Evolutionary conservation across 2,888 invertebrate species (phyloP), one percentile per base, ranked within the genome.

Genomic region (Lepeophtheirus nordmannii): DNA sequence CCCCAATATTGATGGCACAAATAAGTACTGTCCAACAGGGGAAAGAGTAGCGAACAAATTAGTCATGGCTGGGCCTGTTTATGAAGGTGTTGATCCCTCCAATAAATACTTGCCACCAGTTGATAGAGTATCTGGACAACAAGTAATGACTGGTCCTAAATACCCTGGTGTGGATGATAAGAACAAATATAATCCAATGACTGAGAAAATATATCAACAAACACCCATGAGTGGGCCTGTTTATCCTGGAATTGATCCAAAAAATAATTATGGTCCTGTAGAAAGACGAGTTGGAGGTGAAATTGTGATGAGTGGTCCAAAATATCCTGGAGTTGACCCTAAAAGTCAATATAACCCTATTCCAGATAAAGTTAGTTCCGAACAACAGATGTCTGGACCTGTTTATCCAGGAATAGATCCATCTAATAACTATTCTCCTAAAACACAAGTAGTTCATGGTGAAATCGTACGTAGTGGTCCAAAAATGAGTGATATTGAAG

Each of bases 291-390:
- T 64, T 23, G 17, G 8, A 12, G 64, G 64, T n/a, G 64, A 64
- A 22, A 56, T 64, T 23, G 64, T 64, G 20, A 64, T 64, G 64
- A 30, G 41, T 56, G 64, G 64, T 30, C 64, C 64, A 10, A 64
- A 64, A 46, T 41, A 41, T 11, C 53, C 20, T 14, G 57, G 57
- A 3, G 64, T 64, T 1, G 57, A 46, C n/a, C 41, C 22, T 1
- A 64, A 64, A 46, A 64, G 41, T 56, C 64, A 64, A 37, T 64
- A 57, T 22, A 30, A 17, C 3, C 64, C 64, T 3, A 10, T 17
- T 10, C 23, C 57, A 10, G 14, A n/a, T 7, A 61, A 61, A 37
- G n/a, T 17, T 5, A n/a, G 1, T 11, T 23, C 41, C 10, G 64
- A 56, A 12, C 53, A 23, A 22, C 41, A 23, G 11, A 64, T 64